Conservation (phyloP, 2,797 vertebrate species). For the Huso huso region DNA sequence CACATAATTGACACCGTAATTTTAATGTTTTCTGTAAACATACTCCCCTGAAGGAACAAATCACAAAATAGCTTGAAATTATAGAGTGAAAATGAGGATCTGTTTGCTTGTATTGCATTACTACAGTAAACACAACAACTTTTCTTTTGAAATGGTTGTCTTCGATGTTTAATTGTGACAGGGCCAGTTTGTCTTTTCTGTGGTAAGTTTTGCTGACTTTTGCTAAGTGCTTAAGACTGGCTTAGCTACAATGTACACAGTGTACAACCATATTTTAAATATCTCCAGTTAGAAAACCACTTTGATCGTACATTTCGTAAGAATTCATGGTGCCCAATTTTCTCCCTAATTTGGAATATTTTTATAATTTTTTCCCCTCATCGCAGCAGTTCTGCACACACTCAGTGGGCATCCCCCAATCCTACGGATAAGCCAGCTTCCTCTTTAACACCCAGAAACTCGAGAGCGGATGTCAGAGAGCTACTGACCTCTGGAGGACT, state of each 20-base stretch:
- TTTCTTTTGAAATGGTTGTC: not conserved
- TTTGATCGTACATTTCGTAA: too few relatives aligned
- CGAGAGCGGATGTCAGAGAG: too few relatives aligned
- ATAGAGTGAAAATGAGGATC: slow-evolving; percentile 1
- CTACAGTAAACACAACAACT: not conserved
- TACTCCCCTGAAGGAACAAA: not conserved
- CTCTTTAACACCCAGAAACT: too few relatives aligned
- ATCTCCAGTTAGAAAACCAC: too few relatives aligned
- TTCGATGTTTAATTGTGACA: not conserved
- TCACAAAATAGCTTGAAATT: not conserved
- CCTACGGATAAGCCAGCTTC: too few relatives aligned
- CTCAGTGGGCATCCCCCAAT: too few relatives aligned
- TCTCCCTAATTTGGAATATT: too few relatives aligned
- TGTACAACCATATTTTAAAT: too few relatives aligned
- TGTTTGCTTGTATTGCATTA: not conserved
- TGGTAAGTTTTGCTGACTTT: not conserved
- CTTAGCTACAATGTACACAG: not conserved
- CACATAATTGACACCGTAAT: not conserved
- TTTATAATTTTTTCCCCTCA: too few relatives aligned
- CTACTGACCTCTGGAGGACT: too few relatives aligned
- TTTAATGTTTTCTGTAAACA: not conserved
- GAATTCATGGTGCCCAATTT: too few relatives aligned
- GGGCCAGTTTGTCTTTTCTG: not conserved
- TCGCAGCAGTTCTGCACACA: too few relatives aligned
- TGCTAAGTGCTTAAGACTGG: not conserved